These are phyloP conservation scores for Brassicogethes aeneus DNA, from an alignment of 2,888 invertebrate genomes.

Conservation along the genomic window DNA sequence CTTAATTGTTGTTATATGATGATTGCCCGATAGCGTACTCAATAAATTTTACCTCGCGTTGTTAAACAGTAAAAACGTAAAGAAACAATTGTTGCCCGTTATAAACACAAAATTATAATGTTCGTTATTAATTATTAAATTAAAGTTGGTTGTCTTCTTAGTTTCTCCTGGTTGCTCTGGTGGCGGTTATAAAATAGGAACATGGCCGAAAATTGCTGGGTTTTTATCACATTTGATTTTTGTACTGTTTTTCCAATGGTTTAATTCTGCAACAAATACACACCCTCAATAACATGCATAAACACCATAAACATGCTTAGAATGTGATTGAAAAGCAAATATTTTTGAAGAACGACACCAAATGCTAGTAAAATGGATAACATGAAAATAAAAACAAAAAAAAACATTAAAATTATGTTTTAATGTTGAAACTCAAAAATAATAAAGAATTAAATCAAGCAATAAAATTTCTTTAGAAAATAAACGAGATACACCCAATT, in stretches of 20 bases:
- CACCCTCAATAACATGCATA: slow-evolving; percentile 2
- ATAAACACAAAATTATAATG: no score
- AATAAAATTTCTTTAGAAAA: no score
- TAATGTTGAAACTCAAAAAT: no score
- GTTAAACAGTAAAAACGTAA: slow-evolving; percentile 5
- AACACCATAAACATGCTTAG: no score
- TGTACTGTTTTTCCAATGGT: slow-evolving; percentile 36
- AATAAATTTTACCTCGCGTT: slow-evolving; percentile 27
- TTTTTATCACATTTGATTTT: slow-evolving; percentile 32
- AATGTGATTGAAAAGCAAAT: no score
- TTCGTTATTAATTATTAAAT: slow-evolving; percentile 11
- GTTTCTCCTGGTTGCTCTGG: slow-evolving; percentile 22
- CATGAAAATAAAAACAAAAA: no score
- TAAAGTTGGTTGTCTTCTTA: slow-evolving; percentile 23
- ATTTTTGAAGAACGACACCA: no score
- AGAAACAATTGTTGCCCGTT: no score
- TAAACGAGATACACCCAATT: no score
- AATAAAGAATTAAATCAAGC: no score
- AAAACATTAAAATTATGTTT: no score
- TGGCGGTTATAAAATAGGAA: slow-evolving; percentile 29
- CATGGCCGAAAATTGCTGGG: slow-evolving; percentile 26
- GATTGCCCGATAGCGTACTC: slow-evolving; percentile 31
- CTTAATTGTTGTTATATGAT: slow-evolving; percentile 26
- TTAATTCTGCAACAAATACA: slow-evolving; percentile 26
- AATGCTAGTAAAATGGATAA: no score